A percentile compares a stretch with the other conserved stretches of the same genome.
Conservation (phyloP, 2,797 vertebrate genomes). For the Cottoperca gobio region DNA sequence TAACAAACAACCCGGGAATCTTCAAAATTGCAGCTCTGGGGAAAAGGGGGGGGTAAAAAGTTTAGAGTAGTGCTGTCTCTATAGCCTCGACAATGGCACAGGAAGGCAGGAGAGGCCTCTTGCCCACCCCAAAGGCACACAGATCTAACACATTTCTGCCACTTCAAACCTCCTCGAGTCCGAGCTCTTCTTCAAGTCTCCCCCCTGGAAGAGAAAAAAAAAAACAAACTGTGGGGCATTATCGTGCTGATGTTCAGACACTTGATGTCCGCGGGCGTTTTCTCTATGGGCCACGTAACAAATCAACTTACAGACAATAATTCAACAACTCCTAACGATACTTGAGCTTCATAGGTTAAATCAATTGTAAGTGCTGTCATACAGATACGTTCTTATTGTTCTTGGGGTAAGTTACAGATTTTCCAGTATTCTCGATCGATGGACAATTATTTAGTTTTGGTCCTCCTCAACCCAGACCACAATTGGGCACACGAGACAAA, state of each 20-base stretch:
- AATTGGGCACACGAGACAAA: neutral
- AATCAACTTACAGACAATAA: too few species aligned
- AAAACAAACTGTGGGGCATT: slow-evolving; percentile 10
- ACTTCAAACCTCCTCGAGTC: slow-evolving; percentile 65
- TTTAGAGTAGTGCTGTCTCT: slow-evolving; percentile 72
- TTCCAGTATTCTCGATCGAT: neutral
- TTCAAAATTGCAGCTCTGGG: slow-evolving; percentile 73
- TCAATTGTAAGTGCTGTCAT: too few species aligned
- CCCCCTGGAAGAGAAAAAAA: too few species aligned
- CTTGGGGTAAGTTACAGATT: too few species aligned
- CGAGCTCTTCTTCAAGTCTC: slow-evolving; percentile 55
- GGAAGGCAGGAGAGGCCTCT: slow-evolving; percentile 69
- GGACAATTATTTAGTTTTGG: too few species aligned
- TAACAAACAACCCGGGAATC: slow-evolving; percentile 62
- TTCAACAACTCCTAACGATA: too few species aligned
- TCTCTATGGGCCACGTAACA: too few species aligned
- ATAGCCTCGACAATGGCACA: slow-evolving; percentile 52
- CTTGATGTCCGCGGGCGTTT: neutral
- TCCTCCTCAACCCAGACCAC: too few species aligned
- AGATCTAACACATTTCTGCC: slow-evolving; percentile 61
- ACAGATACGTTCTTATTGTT: too few species aligned
- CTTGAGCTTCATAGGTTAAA: too few species aligned
- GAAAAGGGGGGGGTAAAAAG: too few species aligned
- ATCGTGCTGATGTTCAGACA: neutral
- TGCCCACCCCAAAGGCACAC: slow-evolving; percentile 72